Base-by-base conservation (phyloP, 2,888 invertebrate species). In the Acleris holmiana region DNA sequence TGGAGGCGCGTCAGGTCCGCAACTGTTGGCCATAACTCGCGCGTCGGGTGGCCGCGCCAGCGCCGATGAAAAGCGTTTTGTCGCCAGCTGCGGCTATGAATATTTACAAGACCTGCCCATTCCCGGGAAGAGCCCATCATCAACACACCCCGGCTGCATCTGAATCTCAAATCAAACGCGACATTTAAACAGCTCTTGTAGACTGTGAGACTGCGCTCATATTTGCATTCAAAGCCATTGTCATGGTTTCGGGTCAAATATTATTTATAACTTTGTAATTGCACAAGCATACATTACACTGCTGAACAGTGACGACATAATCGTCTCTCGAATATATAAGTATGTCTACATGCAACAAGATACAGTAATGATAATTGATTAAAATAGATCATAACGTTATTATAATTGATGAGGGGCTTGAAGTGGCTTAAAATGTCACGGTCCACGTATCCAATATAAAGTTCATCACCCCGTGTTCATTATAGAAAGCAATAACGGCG, bases 391-490 rank as follows among this genome's bases (percentile, higher is more conserved):
- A 77, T 80, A 81, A 81, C 83, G 80, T 78, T 76, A 75, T 80
- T 83, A 83, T 83, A 85, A 84, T 85, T 79, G 80, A 84, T 82
- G 82, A 82, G 77, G 81, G 78, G 79, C 77, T 79, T 78, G 76
- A 75, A 78, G 78, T 76, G 74, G 80, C 79, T 83, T 79, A 76
- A 89, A 88, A 90, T 90, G 89, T 89, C 89, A 89, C 70, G 84
- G 86, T 82, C 80, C 76, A 73, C 78, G 78, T 74, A 80, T 82
- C 75, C 81, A 82, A 84, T 84, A 86, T 76, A 89, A 89, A 88
- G 89, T 90, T 89, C 89, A 90, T 90, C 88, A 89, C 83, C 84
- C 82, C 77, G 78, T 82, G 84, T 85, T 89, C 86, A 90, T 89
- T 89, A 89, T 84, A 84, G 82, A 78, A 80, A 77, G 82, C 85